Evolutionary conservation across 2,888 invertebrate genomes (phyloP), one percentile per base, ranked within the genome.

Genomic region (Leptothorax acervorum): DNA sequence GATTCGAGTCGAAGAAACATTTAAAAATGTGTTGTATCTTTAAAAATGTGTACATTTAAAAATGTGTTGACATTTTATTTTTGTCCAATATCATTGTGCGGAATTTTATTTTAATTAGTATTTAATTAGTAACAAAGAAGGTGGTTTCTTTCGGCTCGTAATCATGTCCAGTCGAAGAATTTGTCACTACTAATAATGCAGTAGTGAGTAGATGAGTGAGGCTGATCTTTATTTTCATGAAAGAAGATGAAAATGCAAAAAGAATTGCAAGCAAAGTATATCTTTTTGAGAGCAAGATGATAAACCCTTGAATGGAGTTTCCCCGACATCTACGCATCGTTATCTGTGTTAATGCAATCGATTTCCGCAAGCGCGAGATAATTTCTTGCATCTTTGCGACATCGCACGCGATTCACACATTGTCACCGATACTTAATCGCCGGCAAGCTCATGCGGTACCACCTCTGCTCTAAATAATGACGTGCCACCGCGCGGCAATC

Each of bases 401-500:
- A 78, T 57, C 53, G n/a, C 23, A 55, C 53, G 53, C 53, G 75
- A 57, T 62, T 66, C 66, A 9, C 65, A 66, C 42, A 70, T 85
- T 83, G 85, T 85, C 62, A 79, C 62, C 75, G 76, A 63, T 65
- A 68, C 70, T 85, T 82, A 83, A 65, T 75, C 85, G 71, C 6
- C 57, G 74, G 31, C 60, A 35, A 68, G 78, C 53, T 66, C 53
- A 55, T 28, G 42, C 75, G 35, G 51, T 51, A 53, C 60, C 42
- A 23, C 31, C 55, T 70, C 55, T 68, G 57, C 83, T 82, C 84
- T 75, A 86, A 88, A 87, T 90, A 89, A 89, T 88, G 81, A 88
- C 85, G 82, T 83, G 88, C 85, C 87, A 84, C 86, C 86, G 66
- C 65, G 81, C 66, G 84, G 86, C 86, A 88, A 90, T 90, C 88